Evolutionary conservation across 2,888 invertebrate species (phyloP).

Genomic region (Perdita meconis): DNA sequence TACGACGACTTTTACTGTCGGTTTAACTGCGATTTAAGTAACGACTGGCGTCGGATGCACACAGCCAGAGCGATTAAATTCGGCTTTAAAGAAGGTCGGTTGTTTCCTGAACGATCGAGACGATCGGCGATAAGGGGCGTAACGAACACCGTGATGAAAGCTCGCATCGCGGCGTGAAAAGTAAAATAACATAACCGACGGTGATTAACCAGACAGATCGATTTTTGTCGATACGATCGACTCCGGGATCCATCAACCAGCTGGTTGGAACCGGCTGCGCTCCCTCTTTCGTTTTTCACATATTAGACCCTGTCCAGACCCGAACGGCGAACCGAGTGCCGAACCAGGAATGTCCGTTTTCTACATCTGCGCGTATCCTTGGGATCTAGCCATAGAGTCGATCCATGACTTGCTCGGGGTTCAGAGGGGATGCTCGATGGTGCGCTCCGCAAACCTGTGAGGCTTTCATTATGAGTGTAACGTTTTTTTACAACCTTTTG

Average conservation of each 20-base stretch:
- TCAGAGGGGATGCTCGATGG: too few species aligned
- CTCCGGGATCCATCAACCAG: slow-evolving; percentile 59
- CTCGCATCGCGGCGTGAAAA: slow-evolving; percentile 49
- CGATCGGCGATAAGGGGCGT: neutral
- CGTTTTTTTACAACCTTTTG: too few species aligned
- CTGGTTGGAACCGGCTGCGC: slow-evolving; percentile 61
- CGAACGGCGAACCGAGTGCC: too few species aligned
- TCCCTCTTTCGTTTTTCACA: slow-evolving; percentile 28
- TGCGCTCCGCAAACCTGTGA: too few species aligned
- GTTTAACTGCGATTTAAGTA: slow-evolving; percentile 12
- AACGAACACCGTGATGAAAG: slow-evolving; percentile 32
- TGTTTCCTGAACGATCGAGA: slow-evolving; percentile 16
- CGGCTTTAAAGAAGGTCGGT: neutral
- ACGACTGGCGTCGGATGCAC: neutral
- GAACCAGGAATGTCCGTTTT: too few species aligned
- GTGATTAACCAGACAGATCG: slow-evolving; percentile 53
- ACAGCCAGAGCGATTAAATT: neutral
- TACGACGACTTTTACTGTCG: slow-evolving; percentile 11
- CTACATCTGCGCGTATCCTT: too few species aligned
- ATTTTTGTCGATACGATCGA: slow-evolving; percentile 63
- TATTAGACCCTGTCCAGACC: too few species aligned
- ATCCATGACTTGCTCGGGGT: too few species aligned
- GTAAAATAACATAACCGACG: slow-evolving; percentile 47
- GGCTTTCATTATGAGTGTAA: too few species aligned
- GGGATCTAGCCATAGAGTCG: too few species aligned